These are phyloP conservation scores for Cryptocheilus praepositus DNA, from an alignment of 2,888 invertebrate species.

Conservation along the genomic window DNA sequence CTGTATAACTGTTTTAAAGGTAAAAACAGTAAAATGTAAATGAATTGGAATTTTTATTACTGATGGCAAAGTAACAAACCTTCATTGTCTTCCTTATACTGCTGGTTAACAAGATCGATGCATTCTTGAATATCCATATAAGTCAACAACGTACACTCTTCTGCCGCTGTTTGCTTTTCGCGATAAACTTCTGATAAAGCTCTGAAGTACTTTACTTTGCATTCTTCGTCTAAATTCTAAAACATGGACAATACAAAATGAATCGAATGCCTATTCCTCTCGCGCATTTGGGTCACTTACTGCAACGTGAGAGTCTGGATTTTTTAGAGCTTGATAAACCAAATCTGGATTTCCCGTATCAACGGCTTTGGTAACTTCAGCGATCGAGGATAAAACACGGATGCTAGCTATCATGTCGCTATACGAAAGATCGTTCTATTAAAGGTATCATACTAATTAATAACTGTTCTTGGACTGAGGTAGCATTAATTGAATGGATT, in stretches of 20 bases:
- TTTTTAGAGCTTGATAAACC: constrained; percentile 78
- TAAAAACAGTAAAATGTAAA: constrained; percentile 11
- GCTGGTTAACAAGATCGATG: constrained; percentile 81
- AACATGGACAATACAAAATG: constrained; percentile 44
- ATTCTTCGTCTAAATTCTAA: constrained; percentile 77
- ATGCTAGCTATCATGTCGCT: constrained; percentile 81
- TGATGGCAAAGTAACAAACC: constrained; percentile 52
- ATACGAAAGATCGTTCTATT: constrained; percentile 77
- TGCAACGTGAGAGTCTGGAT: constrained; percentile 74
- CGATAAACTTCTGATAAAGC: constrained; percentile 75
- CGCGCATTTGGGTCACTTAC: constrained; percentile 51
- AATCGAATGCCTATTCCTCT: not conserved
- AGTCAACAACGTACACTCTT: constrained; percentile 79
- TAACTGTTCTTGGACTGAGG: not conserved
- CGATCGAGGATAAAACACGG: constrained; percentile 78
- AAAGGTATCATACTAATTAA: constrained; percentile 31
- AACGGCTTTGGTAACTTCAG: constrained; percentile 80
- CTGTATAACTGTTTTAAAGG: constrained; percentile 69
- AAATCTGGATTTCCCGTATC: constrained; percentile 78
- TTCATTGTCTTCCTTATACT: constrained; percentile 77
- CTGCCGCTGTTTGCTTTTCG: constrained; percentile 76
- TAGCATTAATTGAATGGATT: not conserved
- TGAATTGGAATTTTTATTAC: not conserved
- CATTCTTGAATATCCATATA: constrained; percentile 82
- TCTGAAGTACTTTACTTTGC: constrained; percentile 77